Evolutionary conservation across 2,797 vertebrate species (phyloP), one percentile per base, ranked within the genome.

Genomic region (Danio tinwini): DNA sequence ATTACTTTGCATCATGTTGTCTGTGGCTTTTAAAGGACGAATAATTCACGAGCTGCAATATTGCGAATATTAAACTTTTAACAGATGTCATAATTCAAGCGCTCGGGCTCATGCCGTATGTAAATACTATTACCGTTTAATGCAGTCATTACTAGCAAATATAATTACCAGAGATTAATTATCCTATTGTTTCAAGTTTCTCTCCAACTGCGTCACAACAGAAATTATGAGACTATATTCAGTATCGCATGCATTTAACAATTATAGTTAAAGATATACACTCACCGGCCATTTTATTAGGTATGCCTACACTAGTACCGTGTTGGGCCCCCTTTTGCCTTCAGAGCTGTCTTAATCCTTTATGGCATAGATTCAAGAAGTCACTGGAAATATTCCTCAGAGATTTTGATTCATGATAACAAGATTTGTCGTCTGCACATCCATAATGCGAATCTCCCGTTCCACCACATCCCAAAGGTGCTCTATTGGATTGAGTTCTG

Each of bases 61-160:
- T n/a, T 65, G 50, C 6, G 19, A 67, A 67, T 67, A 76, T 76
- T 29, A 65, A 67, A 76, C 62, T 67, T 76, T 67, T 47, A 76
- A 65, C 40, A 67, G 62, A 76, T 56, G 62, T 56, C 74, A 76
- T 76, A 45, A 76, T 56, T 76, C 62, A 76, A 56, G 40, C 52
- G 2, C 17, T 45, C 8, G 0, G 40, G 45, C 71, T 81, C 71
- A 52, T 68, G 49, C 64, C 16, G 2, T 40, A 58, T 59, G 73
- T 68, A 73, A 74, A 74, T 59, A 56, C 53, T 58, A 50, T 67
- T 62, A 65, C 62, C 5, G 19, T 49, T 68, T 71, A 71, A 80
- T 44, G 13, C 61, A 65, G 71, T 56, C 70, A 74, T 65, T 59
- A 67, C 14, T 17, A 56, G 62, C 74, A 76, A 76, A 67, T 50